phyloP scores from a whole-genome alignment of 2,113 vertebrate species.

The Coryphaenoides rupestris region DNA sequence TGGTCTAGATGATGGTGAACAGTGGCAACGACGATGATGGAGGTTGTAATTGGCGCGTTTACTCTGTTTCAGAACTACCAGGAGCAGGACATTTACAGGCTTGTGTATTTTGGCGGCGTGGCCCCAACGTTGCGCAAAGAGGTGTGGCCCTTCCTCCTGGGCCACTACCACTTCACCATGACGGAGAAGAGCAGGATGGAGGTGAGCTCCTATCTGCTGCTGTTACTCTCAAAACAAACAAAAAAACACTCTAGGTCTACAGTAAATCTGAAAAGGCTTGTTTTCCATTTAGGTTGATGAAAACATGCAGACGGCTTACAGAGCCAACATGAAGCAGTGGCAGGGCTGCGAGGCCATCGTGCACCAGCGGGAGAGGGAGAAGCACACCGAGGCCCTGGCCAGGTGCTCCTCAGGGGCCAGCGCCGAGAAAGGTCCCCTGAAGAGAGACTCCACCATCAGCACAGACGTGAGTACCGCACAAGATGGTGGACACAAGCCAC shows the following conservation, averaged over 20 bases:
- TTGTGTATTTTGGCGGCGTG: slow-evolving; percentile 93
- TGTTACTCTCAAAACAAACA: too few species aligned
- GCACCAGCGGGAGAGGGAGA: slow-evolving; percentile 88
- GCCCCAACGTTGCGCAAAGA: slow-evolving; percentile 87
- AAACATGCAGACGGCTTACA: slow-evolving; percentile 79
- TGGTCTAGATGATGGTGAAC: too few species aligned
- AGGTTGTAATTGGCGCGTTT: background rate
- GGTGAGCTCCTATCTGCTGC: slow-evolving; percentile 65
- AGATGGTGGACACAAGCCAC: background rate
- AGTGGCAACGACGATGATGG: too few species aligned
- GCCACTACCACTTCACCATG: slow-evolving; percentile 96
- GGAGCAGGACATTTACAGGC: slow-evolving; percentile 86
- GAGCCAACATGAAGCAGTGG: slow-evolving; percentile 95
- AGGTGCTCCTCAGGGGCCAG: slow-evolving; percentile 90
- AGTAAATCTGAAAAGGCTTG: background rate
- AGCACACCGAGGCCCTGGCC: slow-evolving; percentile 86
- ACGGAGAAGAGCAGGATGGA: slow-evolving; percentile 80
- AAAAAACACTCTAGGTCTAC: too few species aligned
- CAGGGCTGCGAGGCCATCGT: slow-evolving; percentile 94
- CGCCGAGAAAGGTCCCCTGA: slow-evolving; percentile 81
- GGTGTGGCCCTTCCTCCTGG: slow-evolving; percentile 96
- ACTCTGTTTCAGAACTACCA: slow-evolving; percentile 76
- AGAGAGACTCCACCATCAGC: slow-evolving; percentile 93
- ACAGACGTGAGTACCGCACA: slow-evolving; percentile 73
- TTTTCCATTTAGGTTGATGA: slow-evolving; percentile 78